A percentile compares a stretch with the other conserved stretches of the same genome.
Conservation (phyloP, 2,888 invertebrate genomes). For the Apamea crenata region DNA sequence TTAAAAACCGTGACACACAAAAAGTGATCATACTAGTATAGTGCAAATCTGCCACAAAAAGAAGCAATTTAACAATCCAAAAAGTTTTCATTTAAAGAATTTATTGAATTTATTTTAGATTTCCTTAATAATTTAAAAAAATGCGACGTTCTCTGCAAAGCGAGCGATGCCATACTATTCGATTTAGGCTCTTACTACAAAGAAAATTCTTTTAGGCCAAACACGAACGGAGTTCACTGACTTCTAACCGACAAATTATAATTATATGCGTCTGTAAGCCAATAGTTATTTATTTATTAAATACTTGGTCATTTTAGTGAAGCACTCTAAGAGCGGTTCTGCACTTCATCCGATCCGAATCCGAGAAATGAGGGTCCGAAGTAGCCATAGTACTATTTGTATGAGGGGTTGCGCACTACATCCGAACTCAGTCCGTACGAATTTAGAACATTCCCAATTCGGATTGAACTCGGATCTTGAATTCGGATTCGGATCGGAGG, state of each 20-base stretch:
- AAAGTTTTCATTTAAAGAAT: background rate
- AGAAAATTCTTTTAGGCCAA: slow-evolving; percentile 1
- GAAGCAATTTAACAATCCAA: background rate
- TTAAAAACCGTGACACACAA: slow-evolving; percentile 4
- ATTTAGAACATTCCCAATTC: no score
- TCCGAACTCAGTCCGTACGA: no score
- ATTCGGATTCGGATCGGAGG: no score
- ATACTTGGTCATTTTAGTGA: slow-evolving; percentile 19
- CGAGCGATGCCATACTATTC: background rate
- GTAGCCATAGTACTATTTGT: no score
- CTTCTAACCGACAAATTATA: background rate
- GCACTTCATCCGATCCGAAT: no score
- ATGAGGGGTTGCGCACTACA: no score
- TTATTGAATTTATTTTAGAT: no score
- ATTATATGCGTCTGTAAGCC: background rate
- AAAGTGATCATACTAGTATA: slow-evolving; percentile 9
- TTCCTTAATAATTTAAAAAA: background rate
- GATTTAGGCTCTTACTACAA: background rate
- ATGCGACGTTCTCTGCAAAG: background rate
- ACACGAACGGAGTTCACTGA: background rate
- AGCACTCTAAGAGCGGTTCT: background rate
- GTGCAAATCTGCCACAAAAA: slow-evolving; percentile 22
- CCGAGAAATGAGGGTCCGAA: no score
- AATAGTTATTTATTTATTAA: background rate
- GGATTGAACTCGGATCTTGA: no score